phyloP scores from a whole-genome alignment of 2,113 vertebrate genomes.

The Pteropus alecto region DNA sequence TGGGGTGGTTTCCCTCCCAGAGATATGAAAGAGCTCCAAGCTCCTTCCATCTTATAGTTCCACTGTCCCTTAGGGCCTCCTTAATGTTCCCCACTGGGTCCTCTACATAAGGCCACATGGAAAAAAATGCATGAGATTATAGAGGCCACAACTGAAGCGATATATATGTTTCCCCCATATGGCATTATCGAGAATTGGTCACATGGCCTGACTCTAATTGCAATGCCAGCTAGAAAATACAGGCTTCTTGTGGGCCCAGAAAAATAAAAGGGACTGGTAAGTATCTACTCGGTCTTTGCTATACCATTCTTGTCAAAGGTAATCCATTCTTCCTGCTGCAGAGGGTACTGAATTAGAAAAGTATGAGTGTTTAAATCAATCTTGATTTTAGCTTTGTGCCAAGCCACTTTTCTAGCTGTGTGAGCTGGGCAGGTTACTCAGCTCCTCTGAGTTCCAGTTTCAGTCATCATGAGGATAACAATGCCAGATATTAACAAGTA shows the following conservation, averaged over 20 bases:
- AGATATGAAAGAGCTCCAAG: neutral
- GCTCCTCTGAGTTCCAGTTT: slow-evolving; percentile 8
- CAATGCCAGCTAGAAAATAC: neutral
- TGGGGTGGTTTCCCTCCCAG: neutral
- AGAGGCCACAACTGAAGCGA: neutral
- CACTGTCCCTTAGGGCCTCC: neutral
- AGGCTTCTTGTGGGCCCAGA: neutral
- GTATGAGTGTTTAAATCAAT: neutral
- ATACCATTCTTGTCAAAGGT: neutral
- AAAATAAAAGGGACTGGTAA: neutral
- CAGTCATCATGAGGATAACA: neutral
- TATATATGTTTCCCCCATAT: neutral
- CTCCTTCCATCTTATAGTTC: neutral
- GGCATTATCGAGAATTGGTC: neutral
- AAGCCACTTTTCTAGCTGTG: neutral
- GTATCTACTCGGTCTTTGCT: neutral
- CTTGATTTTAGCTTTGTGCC: neutral
- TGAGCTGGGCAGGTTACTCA: neutral
- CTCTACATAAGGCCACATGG: neutral
- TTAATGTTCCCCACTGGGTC: neutral
- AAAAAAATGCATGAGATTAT: neutral
- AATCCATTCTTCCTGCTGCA: neutral
- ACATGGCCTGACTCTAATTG: neutral
- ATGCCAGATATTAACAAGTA: neutral
- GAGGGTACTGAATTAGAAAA: neutral